These are phyloP conservation scores for Cecidostiba fungosa DNA, from an alignment of 2,888 invertebrate genomes.

Conservation along the genomic window DNA sequence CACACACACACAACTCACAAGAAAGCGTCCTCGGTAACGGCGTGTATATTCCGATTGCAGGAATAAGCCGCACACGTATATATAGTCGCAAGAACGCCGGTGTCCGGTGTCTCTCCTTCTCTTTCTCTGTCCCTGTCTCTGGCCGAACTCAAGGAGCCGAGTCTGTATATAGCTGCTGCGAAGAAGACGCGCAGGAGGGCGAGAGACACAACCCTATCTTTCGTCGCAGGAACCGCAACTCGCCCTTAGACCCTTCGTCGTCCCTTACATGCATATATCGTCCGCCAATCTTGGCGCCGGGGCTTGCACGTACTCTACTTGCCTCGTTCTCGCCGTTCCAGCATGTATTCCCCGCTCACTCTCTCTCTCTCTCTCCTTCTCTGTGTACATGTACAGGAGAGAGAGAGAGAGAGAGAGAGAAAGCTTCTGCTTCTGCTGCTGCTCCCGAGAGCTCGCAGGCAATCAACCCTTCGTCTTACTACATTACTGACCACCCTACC, in stretches of 20 bases:
- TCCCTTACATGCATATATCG: slow-evolving; percentile 61
- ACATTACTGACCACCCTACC: slow-evolving; percentile 68
- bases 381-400: slow-evolving; percentile 10
- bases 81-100: slow-evolving; percentile 11
- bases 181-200: slow-evolving; percentile 20
- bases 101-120: neutral
- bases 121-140: neutral
- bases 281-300: slow-evolving; percentile 64
- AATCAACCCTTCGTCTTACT: slow-evolving; percentile 70
- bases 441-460: slow-evolving; percentile 73
- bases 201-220: slow-evolving; percentile 77
- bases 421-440: slow-evolving; percentile 65
- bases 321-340: slow-evolving; percentile 65
- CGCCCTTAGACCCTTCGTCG: slow-evolving; percentile 70
- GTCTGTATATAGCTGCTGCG: neutral
- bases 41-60: neutral
- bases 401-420: slow-evolving; percentile 1
- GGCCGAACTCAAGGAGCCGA: neutral
- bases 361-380: slow-evolving; percentile 9
- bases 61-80: slow-evolving; percentile 29
- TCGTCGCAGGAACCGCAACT: slow-evolving; percentile 79
- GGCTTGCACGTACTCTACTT: slow-evolving; percentile 67
- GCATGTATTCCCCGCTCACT: slow-evolving; percentile 57
- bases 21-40: neutral
- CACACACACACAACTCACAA: too few species aligned